Evolutionary conservation across 2,888 invertebrate genomes (phyloP).

Genomic region (Orthosia incerta): DNA sequence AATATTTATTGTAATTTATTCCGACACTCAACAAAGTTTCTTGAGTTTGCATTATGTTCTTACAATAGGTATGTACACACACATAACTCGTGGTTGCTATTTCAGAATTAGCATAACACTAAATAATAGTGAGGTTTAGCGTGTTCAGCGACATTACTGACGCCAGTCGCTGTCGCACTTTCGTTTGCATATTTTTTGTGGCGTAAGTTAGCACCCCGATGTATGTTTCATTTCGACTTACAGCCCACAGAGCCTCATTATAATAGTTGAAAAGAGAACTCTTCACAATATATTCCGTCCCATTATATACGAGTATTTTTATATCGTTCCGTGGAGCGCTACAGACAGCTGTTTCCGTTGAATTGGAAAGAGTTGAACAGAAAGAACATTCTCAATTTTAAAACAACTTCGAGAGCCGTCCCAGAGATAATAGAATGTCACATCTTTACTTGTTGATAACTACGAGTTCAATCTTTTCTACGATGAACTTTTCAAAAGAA

Average conservation of each 20-base stretch:
- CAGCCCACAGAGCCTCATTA: constrained; percentile 37
- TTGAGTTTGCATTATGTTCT: constrained; percentile 62
- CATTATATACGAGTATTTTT: constrained; percentile 33
- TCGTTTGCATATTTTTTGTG: constrained; percentile 57
- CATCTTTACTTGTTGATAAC: constrained; percentile 58
- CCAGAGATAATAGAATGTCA: constrained; percentile 65
- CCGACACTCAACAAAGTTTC: constrained; percentile 72
- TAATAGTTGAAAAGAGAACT: constrained; percentile 27
- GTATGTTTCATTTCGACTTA: constrained; percentile 25
- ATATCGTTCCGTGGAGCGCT: constrained; percentile 26
- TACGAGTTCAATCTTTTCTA: constrained; percentile 41
- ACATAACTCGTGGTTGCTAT: constrained; percentile 71
- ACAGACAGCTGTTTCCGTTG: constrained; percentile 45
- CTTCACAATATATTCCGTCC: constrained; percentile 11
- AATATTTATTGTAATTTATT: constrained; percentile 81
- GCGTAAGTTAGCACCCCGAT: constrained; percentile 4
- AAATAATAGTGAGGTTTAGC: constrained; percentile 54
- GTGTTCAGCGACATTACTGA: constrained; percentile 31
- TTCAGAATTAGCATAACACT: constrained; percentile 72
- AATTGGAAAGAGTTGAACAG: constrained; percentile 54
- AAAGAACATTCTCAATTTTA: constrained; percentile 60
- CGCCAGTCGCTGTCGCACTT: constrained; percentile 44
- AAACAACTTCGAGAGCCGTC: constrained; percentile 49
- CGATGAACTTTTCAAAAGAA: constrained; percentile 34
- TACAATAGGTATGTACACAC: constrained; percentile 70